These are phyloP conservation scores for Istiophorus platypterus DNA, from an alignment of 2,113 vertebrate genomes.

Conservation along the genomic window DNA sequence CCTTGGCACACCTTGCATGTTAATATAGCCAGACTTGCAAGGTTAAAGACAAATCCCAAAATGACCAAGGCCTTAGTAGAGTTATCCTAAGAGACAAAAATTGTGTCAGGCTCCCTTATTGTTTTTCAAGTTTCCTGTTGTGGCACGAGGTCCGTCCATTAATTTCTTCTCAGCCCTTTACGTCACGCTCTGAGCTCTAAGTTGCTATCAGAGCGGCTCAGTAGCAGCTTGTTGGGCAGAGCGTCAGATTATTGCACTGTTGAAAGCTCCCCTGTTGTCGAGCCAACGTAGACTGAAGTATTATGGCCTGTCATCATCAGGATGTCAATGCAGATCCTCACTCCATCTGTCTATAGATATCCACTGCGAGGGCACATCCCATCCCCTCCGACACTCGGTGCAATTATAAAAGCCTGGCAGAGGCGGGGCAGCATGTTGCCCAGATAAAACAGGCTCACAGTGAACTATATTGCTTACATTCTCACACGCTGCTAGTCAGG, in stretches of 20 bases:
- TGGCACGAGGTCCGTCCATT: background rate
- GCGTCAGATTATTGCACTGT: constrained; percentile 68
- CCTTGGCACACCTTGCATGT: constrained; percentile 83
- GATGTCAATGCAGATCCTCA: constrained; percentile 72
- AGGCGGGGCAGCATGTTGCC: constrained; percentile 56
- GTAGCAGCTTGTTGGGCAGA: constrained; percentile 77
- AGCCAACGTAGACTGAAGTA: constrained; percentile 75
- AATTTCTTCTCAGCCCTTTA: background rate
- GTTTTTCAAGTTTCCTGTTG: constrained; percentile 7
- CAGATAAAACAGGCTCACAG: constrained; percentile 57
- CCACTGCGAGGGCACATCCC: constrained; percentile 66
- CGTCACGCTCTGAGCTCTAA: constrained; percentile 15
- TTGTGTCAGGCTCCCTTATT: constrained; percentile 31
- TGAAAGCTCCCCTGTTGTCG: constrained; percentile 76
- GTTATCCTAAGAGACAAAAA: constrained; percentile 20
- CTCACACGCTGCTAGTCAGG: constrained; percentile 34
- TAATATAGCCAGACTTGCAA: constrained; percentile 70
- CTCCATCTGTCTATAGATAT: constrained; percentile 81
- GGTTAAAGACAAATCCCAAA: constrained; percentile 66
- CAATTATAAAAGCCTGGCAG: constrained; percentile 76
- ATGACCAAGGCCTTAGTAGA: constrained; percentile 48
- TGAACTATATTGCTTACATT: constrained; percentile 47
- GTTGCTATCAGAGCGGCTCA: constrained; percentile 42
- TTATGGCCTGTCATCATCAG: constrained; percentile 67
- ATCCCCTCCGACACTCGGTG: constrained; percentile 64